Evolutionary conservation across 1,140 invertebrate genomes (phyloP).

Genomic region (Anadara kagoshimensis): DNA sequence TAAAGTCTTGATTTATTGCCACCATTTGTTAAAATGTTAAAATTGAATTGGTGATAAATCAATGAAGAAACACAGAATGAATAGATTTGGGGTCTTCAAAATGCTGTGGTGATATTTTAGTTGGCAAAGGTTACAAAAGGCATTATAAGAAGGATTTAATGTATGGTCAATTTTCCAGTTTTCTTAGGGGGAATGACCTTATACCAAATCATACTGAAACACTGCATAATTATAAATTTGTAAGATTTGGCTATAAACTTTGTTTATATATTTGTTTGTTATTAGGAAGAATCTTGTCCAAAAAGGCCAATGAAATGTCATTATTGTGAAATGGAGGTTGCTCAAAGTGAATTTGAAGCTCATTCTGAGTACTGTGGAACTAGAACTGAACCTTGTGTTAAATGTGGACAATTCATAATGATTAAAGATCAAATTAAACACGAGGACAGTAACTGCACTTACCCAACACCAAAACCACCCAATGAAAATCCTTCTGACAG

Average conservation of each 20-base stretch:
- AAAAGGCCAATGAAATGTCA: conserved; percentile 75
- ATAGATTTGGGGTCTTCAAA: no score
- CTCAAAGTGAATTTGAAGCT: conserved; percentile 76
- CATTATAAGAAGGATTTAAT: no score
- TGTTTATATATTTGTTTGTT: conserved; percentile 2
- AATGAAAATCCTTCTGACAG: conserved; percentile 25
- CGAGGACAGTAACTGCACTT: conserved; percentile 77
- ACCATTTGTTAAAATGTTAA: no score
- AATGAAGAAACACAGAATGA: no score
- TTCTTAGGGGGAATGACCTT: background rate
- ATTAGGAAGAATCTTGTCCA: conserved; percentile 67
- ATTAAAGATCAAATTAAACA: conserved; percentile 80
- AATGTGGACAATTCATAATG: conserved; percentile 81
- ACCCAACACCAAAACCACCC: conserved; percentile 52
- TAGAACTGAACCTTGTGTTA: conserved; percentile 79
- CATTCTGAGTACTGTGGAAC: conserved; percentile 82
- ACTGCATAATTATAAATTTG: background rate
- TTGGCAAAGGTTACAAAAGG: no score
- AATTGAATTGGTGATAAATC: no score
- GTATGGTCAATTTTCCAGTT: background rate
- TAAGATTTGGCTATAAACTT: background rate
- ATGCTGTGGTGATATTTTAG: no score
- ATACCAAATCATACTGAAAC: background rate
- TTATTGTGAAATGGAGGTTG: conserved; percentile 80
- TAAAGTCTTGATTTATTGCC: no score